phyloP scores from a whole-genome alignment of 2,113 vertebrate species.

The Chloebia gouldiae region DNA sequence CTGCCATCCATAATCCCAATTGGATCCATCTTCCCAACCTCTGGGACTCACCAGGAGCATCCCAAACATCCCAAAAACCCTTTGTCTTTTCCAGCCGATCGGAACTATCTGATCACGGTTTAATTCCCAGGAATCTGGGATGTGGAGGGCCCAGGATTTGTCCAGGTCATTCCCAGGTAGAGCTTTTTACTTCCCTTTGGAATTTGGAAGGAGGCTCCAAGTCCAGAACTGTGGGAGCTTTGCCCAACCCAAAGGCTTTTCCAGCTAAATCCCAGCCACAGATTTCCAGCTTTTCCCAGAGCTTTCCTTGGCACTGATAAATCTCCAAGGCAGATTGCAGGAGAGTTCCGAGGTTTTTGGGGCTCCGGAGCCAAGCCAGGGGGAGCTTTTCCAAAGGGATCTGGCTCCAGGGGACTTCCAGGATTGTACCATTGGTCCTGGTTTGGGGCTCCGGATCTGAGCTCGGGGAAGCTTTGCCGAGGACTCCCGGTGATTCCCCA shows the following conservation, averaged over 20 bases:
- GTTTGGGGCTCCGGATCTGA: not conserved
- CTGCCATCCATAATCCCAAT: rapidly evolving
- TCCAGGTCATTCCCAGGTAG: rapidly evolving
- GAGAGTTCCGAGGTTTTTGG: not conserved
- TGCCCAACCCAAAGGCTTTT: not conserved
- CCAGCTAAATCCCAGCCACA: rapidly evolving
- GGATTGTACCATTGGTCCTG: not conserved
- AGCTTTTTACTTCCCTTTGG: not conserved
- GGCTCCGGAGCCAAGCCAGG: rapidly evolving
- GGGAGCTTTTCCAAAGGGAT: not conserved
- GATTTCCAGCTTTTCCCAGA: not conserved
- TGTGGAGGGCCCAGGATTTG: not conserved
- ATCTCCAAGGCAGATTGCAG: not conserved
- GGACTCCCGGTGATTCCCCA: not conserved
- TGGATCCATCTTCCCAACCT: not conserved
- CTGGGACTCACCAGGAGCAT: not conserved
- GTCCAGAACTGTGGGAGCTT: not conserved
- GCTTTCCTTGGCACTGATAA: not conserved
- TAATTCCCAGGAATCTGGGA: not conserved
- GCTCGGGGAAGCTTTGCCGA: not conserved
- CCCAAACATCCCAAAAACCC: not conserved
- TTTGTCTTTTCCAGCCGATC: rapidly evolving
- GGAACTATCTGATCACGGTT: rapidly evolving
- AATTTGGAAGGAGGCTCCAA: not conserved
- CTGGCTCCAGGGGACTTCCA: not conserved